Percentiles rank a stretch among this genome's conserved stretches.
phyloP scores from a whole-genome alignment of 1,140 invertebrate species.

The Phocides pigmalion region DNA sequence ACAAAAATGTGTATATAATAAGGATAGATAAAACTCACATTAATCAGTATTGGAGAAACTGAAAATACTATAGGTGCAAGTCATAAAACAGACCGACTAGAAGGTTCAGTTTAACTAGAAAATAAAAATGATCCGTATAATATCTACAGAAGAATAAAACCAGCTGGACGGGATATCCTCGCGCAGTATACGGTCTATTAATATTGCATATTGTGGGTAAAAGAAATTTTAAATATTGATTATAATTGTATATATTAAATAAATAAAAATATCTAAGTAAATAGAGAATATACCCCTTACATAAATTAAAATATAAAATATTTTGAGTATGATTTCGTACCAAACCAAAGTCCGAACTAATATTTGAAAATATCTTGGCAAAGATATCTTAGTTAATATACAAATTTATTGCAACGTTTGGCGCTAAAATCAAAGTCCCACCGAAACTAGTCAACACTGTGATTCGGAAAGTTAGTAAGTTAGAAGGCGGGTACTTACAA shows the following conservation, averaged over 20 bases:
- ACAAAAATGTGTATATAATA: no score
- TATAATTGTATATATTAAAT: background rate
- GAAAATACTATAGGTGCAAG: no score
- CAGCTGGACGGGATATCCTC: background rate
- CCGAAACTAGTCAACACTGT: background rate
- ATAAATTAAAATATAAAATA: background rate
- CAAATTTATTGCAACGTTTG: background rate
- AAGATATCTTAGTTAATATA: background rate
- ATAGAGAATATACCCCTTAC: background rate
- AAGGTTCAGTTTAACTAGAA: background rate
- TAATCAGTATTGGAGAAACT: no score
- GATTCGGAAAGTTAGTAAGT: background rate
- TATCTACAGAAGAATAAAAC: background rate
- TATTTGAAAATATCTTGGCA: background rate
- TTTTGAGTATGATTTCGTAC: background rate
- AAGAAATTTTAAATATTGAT: background rate
- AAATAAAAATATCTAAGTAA: background rate
- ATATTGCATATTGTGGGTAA: background rate
- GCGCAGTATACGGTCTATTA: background rate
- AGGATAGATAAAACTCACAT: no score
- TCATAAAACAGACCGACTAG: no score
- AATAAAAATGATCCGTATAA: background rate
- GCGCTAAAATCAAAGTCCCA: background rate
- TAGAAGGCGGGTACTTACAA: slow-evolving; percentile 5
- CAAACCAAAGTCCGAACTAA: background rate